These are phyloP conservation scores for Varanus salvator DNA, from an alignment of 2,113 vertebrate genomes.

Conservation along the genomic window DNA sequence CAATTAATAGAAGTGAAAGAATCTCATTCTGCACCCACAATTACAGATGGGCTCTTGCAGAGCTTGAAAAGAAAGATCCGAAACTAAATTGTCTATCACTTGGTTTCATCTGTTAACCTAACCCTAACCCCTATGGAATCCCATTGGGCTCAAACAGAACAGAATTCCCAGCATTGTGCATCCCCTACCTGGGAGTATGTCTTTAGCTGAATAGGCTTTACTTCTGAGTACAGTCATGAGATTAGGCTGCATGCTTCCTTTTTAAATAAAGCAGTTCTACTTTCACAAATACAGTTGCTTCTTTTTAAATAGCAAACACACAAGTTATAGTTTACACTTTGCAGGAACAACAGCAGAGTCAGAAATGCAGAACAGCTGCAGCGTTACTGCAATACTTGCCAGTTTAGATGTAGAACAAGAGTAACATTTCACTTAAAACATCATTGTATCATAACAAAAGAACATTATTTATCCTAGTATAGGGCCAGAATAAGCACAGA, in stretches of 20 bases:
- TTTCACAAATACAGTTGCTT: conserved; percentile 32
- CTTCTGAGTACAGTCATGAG: background rate
- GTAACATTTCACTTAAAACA: conserved; percentile 36
- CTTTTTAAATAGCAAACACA: conserved; percentile 48
- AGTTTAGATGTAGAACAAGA: conserved; percentile 57
- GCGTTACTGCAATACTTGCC: conserved; percentile 54
- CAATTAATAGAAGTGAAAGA: background rate
- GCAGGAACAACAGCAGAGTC: conserved; percentile 51
- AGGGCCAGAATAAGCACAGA: background rate
- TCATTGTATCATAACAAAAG: conserved; percentile 71
- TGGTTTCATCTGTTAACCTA: background rate
- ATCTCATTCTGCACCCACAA: background rate
- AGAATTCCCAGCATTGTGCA: no score
- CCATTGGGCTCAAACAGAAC: no score
- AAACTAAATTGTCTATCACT: conserved; percentile 1
- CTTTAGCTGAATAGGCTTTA: background rate
- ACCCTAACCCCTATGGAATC: no score
- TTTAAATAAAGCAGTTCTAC: conserved; percentile 14
- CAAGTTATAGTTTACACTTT: conserved; percentile 34
- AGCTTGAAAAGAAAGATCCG: background rate
- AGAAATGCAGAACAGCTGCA: conserved; percentile 61
- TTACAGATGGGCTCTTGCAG: conserved; percentile 12
- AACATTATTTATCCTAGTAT: conserved; percentile 60
- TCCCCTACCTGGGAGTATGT: background rate
- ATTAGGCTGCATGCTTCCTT: background rate